These are phyloP conservation scores for Macrotus californicus DNA, from an alignment of 2,113 vertebrate species.

Conservation along the genomic window DNA sequence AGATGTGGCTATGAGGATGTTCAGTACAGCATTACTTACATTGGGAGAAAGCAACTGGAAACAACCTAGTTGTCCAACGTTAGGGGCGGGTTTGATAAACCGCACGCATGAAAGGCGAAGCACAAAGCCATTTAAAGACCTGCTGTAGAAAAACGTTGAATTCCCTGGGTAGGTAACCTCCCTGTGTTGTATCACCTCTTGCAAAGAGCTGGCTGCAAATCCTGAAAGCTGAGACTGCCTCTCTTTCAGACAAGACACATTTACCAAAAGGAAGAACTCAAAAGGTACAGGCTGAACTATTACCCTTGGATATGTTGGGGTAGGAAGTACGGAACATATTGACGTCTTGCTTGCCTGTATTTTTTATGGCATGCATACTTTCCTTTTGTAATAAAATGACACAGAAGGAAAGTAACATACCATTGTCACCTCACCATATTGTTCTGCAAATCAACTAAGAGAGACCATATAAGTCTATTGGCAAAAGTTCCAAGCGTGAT, in stretches of 20 bases:
- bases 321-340: fast-evolving
- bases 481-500: not conserved
- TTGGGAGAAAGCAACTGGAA: not conserved
- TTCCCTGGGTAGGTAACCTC: fast-evolving
- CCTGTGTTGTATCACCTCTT: not conserved
- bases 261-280: not conserved
- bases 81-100: not conserved
- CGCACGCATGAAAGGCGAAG: fast-evolving
- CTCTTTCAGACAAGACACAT: not conserved
- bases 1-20: not conserved
- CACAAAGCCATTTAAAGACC: not conserved
- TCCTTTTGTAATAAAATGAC: not conserved
- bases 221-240: not conserved
- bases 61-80: not conserved
- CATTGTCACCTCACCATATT: not conserved
- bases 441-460: not conserved
- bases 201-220: not conserved
- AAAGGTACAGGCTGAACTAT: not conserved
- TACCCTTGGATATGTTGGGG: not conserved
- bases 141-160: not conserved
- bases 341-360: not conserved
- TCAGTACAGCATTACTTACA: not conserved
- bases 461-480: not conserved
- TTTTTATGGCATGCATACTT: fast-evolving
- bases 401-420: not conserved